A percentile compares a stretch with the other conserved stretches of the same genome.
Conservation (phyloP, 2,113 vertebrate species). For the Centropus bengalensis region DNA sequence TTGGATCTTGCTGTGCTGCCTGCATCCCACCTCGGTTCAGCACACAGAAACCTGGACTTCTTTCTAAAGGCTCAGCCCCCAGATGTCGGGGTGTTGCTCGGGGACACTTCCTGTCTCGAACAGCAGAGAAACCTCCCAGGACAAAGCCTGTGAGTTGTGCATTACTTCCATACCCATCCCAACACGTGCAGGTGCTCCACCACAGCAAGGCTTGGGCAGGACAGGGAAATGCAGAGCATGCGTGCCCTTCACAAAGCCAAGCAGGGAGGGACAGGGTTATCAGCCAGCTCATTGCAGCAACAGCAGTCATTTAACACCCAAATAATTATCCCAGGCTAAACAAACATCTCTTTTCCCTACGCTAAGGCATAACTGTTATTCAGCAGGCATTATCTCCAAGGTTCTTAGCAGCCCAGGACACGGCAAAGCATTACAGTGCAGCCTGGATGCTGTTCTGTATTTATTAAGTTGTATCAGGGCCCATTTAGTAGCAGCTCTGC, state of each 20-base stretch:
- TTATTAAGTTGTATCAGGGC: slow-evolving; percentile 72
- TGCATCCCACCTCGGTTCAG: background rate
- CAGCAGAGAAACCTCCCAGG: background rate
- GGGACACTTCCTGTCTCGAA: background rate
- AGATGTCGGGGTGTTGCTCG: background rate
- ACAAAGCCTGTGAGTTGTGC: background rate
- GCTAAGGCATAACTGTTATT: background rate
- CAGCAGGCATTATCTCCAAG: slow-evolving; percentile 14
- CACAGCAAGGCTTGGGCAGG: background rate
- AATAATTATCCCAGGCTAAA: slow-evolving; percentile 19
- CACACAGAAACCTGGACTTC: background rate
- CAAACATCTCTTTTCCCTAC: background rate
- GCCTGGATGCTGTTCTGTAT: slow-evolving; percentile 66
- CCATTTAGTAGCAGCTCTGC: slow-evolving; percentile 71
- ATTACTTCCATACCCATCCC: background rate
- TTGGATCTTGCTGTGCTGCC: background rate
- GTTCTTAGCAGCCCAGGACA: slow-evolving; percentile 39
- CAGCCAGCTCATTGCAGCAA: background rate
- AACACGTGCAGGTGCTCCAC: background rate
- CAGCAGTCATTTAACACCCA: background rate
- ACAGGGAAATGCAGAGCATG: background rate
- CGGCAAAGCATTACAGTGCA: background rate
- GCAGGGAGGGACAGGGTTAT: background rate
- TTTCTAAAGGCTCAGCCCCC: background rate
- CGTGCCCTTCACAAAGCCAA: background rate